A percentile compares a stretch with the other conserved stretches of the same genome.
These are phyloP conservation scores for Thryonomys swinderianus DNA, from an alignment of 2,113 vertebrate species.

Conservation along the genomic window DNA sequence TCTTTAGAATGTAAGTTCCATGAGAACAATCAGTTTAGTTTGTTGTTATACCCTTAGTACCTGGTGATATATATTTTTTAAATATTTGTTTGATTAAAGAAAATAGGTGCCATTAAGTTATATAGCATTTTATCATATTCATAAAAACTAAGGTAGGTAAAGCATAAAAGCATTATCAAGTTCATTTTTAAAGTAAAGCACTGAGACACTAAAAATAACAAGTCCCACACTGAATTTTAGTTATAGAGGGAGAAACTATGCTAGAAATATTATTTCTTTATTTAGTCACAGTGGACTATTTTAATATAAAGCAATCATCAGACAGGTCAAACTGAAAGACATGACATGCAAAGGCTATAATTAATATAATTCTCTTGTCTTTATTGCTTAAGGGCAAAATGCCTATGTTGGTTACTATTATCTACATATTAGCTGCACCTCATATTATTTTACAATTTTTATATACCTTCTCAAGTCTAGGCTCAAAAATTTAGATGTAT, in stretches of 20 bases:
- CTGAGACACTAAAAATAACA: conserved; percentile 25
- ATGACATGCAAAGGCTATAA: neutral
- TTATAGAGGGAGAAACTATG: neutral
- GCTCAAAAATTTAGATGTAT: neutral
- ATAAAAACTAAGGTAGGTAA: conserved; percentile 12
- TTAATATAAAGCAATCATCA: neutral
- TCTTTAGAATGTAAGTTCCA: conserved; percentile 8
- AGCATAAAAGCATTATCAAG: conserved; percentile 25
- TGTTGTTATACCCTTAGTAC: neutral
- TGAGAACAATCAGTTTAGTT: neutral
- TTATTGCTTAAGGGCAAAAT: neutral
- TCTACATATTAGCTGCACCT: neutral
- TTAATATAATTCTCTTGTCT: neutral
- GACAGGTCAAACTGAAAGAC: neutral
- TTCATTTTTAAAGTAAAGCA: conserved; percentile 34
- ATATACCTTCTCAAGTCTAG: neutral
- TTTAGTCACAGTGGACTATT: neutral
- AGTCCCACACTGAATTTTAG: neutral
- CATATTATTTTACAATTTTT: conserved; percentile 15
- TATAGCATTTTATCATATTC: neutral
- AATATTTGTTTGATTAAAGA: neutral
- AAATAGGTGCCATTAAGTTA: conserved; percentile 16
- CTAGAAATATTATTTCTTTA: conserved; percentile 3
- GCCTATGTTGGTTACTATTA: neutral
- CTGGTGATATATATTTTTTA: neutral